Percentiles rank a stretch among this genome's conserved stretches.
Evolutionary conservation across 1,140 invertebrate species (phyloP).

Genomic region (Mya arenaria): DNA sequence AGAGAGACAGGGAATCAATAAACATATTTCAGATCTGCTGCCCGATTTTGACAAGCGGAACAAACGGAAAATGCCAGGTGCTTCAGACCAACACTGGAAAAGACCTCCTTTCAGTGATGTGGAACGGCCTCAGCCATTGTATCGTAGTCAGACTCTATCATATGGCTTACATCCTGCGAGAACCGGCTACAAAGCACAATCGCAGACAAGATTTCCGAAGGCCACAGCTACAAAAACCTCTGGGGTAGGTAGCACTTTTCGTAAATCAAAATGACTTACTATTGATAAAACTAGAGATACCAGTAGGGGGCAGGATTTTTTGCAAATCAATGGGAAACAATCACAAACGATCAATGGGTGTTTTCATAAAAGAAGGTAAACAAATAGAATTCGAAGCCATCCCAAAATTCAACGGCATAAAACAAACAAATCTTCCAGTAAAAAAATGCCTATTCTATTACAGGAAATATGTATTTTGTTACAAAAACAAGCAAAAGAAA

Average conservation of each 20-base stretch:
- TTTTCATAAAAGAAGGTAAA: not conserved
- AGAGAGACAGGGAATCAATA: conserved; percentile 21
- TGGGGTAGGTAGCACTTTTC: not conserved
- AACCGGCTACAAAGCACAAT: not conserved
- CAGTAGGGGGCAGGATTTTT: conserved; percentile 24
- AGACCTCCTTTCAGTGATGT: not conserved
- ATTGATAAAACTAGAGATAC: conserved; percentile 7
- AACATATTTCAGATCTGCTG: conserved; percentile 23
- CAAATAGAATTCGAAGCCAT: not conserved
- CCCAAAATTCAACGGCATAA: conserved; percentile 36
- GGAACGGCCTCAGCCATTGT: not conserved
- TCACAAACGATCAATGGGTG: conserved; percentile 23
- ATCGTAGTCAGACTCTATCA: not conserved
- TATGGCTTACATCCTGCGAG: not conserved
- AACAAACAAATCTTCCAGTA: not conserved
- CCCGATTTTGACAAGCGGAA: not conserved
- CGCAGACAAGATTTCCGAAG: not conserved
- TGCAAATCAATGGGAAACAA: not conserved
- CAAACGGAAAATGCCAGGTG: not conserved
- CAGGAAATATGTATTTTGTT: not conserved
- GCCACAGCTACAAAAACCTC: not conserved
- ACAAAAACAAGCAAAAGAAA: not conserved
- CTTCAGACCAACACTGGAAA: not conserved
- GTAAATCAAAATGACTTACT: not conserved
- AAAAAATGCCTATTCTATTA: not conserved